These are phyloP conservation scores for Odontophorus gujanensis DNA, from an alignment of 2,113 vertebrate genomes.

Conservation along the genomic window DNA sequence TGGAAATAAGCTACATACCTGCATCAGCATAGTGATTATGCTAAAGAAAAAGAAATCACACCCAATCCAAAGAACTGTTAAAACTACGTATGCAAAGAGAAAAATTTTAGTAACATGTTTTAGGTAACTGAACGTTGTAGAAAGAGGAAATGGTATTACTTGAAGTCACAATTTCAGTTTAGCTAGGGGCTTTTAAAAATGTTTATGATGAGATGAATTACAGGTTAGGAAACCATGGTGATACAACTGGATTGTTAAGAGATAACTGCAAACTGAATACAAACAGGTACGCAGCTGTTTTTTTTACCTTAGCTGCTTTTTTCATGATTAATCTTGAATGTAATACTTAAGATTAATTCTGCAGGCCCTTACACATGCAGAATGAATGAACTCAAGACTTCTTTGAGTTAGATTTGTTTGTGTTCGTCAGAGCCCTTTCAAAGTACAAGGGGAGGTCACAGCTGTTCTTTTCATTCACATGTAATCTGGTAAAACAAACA, in stretches of 20 bases:
- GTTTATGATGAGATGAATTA: background rate
- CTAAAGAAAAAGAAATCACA: background rate
- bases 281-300: background rate
- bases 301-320: background rate
- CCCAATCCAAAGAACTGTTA: background rate
- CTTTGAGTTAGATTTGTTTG: conserved; percentile 5
- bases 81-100: background rate
- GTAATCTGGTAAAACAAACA: conserved; percentile 53
- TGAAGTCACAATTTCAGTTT: background rate
- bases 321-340: background rate
- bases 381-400: background rate
- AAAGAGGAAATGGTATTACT: background rate
- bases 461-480: conserved; percentile 52
- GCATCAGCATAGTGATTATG: background rate
- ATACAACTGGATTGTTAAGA: background rate
- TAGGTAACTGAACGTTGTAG: background rate
- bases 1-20: background rate
- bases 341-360: background rate
- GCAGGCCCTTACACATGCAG: background rate
- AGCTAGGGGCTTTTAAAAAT: background rate
- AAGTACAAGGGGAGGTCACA: conserved; percentile 30
- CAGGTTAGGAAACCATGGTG: background rate
- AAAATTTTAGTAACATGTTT: background rate
- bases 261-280: background rate
- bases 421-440: background rate